A percentile compares a stretch with the other conserved stretches of the same genome.
Evolutionary conservation across 2,888 invertebrate genomes (phyloP).

Genomic region (Pseudococcus jackbeardsleyi): DNA sequence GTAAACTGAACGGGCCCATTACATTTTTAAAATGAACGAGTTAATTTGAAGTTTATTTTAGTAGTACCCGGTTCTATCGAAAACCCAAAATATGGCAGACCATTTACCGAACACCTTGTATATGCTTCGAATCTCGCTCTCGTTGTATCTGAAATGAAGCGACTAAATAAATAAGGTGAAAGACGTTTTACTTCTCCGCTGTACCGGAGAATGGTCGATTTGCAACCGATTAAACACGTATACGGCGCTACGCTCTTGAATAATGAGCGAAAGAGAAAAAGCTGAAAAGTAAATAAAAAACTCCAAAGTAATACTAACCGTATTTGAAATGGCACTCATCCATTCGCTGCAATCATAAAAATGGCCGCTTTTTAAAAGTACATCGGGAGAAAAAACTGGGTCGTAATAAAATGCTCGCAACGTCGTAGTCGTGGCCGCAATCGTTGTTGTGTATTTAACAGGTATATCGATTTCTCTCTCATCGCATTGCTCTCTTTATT

Average conservation of each 20-base stretch:
- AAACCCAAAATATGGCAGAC: too few species aligned
- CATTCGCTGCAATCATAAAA: constrained; percentile 75
- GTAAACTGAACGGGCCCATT: too few species aligned
- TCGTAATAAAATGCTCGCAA: constrained; percentile 29
- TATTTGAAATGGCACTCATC: constrained; percentile 85
- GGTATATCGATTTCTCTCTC: not conserved
- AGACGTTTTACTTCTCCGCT: not conserved
- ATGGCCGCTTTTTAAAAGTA: constrained; percentile 17
- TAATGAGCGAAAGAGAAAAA: not conserved
- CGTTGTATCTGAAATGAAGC: not conserved
- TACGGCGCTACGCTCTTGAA: not conserved
- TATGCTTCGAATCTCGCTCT: not conserved
- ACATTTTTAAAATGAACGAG: too few species aligned
- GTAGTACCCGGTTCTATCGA: too few species aligned
- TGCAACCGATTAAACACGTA: constrained; percentile 16
- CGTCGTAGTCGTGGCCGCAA: not conserved
- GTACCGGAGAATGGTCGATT: not conserved
- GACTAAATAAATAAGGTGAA: not conserved
- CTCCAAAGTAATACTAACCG: constrained; percentile 74
- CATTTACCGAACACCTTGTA: too few species aligned
- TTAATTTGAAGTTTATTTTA: too few species aligned
- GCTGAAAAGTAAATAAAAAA: not conserved
- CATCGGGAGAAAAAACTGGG: constrained; percentile 7
- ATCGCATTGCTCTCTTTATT: not conserved
- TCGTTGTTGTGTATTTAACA: not conserved